Conservation (phyloP, 2,113 vertebrate species). For the Sylvietta virens region DNA sequence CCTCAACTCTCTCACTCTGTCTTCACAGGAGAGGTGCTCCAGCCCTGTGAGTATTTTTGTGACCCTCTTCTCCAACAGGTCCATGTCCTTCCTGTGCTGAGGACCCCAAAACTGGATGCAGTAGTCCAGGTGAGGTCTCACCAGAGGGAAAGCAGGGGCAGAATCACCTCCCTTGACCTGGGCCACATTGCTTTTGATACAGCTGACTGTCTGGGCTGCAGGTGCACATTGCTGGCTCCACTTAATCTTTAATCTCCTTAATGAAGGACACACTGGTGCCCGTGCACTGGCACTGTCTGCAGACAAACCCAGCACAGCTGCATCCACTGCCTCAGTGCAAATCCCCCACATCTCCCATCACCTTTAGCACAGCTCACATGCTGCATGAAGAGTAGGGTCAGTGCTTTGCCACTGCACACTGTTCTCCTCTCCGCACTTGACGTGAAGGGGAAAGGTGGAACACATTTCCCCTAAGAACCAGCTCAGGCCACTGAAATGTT, state of each 20-base stretch:
- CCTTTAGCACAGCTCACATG: background rate
- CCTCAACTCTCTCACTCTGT: background rate
- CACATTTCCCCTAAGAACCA: no score
- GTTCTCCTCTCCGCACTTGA: background rate
- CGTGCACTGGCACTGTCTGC: background rate
- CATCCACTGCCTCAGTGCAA: background rate
- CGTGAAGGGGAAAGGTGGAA: fast-evolving
- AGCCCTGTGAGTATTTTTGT: background rate
- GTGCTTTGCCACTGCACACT: background rate
- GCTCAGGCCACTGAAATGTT: background rate
- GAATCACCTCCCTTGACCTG: background rate
- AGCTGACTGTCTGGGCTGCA: background rate
- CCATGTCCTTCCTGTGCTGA: background rate
- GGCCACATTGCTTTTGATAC: background rate
- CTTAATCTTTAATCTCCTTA: background rate
- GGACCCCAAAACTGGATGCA: background rate
- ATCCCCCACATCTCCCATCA: background rate
- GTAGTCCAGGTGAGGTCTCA: background rate
- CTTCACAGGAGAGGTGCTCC: background rate
- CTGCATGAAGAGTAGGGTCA: background rate
- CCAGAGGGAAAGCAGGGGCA: background rate
- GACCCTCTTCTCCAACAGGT: background rate
- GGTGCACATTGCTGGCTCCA: background rate
- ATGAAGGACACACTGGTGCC: background rate
- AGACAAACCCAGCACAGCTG: background rate